Evolutionary conservation across 2,888 invertebrate species (phyloP).

Genomic region (Macrophya alboannulata): DNA sequence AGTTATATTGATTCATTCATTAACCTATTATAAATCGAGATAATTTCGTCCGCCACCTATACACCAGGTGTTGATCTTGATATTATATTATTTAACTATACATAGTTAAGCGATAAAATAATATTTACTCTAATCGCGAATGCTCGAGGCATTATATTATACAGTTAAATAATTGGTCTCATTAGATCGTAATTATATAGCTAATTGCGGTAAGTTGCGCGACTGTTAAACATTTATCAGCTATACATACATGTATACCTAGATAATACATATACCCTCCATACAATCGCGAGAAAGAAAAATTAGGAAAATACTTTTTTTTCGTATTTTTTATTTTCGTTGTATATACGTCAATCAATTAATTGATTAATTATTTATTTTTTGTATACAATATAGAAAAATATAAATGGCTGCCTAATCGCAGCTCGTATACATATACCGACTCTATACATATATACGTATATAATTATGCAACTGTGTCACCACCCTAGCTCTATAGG

Average conservation of each 20-base stretch:
- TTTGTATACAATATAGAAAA: neutral
- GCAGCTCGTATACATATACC: neutral
- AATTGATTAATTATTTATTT: neutral
- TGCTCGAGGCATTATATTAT: neutral
- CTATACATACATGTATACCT: neutral
- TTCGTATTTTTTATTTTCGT: too few relatives aligned
- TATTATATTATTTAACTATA: too few relatives aligned
- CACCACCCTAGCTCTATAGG: neutral
- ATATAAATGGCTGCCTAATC: neutral
- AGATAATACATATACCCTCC: too few relatives aligned
- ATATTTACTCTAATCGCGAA: neutral
- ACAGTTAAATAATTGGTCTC: neutral
- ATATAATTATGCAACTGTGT: slow-evolving; percentile 35
- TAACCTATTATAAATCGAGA: too few relatives aligned
- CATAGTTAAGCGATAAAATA: neutral
- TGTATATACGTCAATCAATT: neutral
- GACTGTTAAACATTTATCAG: too few relatives aligned
- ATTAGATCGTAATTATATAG: neutral
- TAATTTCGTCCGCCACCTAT: too few relatives aligned
- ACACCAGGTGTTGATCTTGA: too few relatives aligned
- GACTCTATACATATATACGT: neutral
- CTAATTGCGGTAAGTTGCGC: neutral
- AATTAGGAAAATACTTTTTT: neutral
- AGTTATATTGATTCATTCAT: too few relatives aligned
- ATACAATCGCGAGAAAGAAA: neutral